phyloP scores from a whole-genome alignment of 2,888 invertebrate species.

The Rhabditophanes sp. region DNA sequence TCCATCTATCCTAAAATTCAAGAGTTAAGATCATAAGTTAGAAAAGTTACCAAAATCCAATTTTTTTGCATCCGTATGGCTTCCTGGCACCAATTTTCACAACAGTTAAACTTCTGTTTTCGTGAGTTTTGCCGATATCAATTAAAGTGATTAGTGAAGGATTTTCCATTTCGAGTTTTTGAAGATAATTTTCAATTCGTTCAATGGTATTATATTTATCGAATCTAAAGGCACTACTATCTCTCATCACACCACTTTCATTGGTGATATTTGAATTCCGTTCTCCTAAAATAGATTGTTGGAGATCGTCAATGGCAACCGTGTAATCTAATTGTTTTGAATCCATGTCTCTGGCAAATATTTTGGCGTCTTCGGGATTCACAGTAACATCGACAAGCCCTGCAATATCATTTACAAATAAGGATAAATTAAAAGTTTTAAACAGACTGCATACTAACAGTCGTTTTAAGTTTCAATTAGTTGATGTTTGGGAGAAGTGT shows the following conservation, averaged over 20 bases:
- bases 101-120: constrained; percentile 22
- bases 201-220: constrained; percentile 18
- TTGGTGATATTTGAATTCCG: constrained; percentile 4
- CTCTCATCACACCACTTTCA: constrained; percentile 10
- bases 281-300: constrained; percentile 19
- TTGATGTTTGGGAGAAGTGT: no score
- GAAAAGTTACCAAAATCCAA: background rate
- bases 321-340: constrained; percentile 27
- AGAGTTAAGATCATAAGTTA: background rate
- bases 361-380: constrained; percentile 24
- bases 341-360: constrained; percentile 32
- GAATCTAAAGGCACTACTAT: constrained; percentile 17
- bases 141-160: constrained; percentile 34
- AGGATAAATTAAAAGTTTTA: no score
- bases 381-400: constrained; percentile 19
- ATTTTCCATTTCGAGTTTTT: constrained; percentile 20
- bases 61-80: no score
- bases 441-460: no score
- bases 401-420: no score
- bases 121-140: constrained; percentile 40
- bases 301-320: constrained; percentile 36
- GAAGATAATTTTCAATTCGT: constrained; percentile 19
- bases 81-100: no score
- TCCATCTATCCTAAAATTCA: background rate
- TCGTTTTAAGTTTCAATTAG: no score